Evolutionary conservation across 1,140 invertebrate species (phyloP).

Genomic region (Drosophila busckii): DNA sequence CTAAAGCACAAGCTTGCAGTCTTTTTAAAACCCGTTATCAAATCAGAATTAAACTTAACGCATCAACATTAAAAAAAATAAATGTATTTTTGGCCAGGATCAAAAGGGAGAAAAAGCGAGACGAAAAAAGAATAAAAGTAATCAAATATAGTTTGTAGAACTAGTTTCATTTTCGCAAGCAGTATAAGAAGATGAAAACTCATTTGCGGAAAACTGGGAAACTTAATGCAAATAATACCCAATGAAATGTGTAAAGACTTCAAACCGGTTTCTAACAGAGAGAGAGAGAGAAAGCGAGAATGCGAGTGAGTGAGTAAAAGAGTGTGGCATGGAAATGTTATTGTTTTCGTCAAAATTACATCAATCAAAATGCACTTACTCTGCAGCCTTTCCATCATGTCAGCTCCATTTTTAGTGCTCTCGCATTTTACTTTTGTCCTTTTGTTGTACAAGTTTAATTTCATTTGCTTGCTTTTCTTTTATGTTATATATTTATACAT

Average conservation of each 20-base stretch:
- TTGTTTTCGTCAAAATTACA: constrained; percentile 72
- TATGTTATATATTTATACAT: background rate
- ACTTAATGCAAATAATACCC: constrained; percentile 51
- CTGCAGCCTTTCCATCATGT: constrained; percentile 56
- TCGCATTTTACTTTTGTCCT: constrained; percentile 20
- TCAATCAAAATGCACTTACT: constrained; percentile 74
- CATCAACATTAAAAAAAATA: constrained; percentile 6
- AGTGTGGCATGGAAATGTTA: constrained; percentile 47
- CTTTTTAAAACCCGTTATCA: too few species aligned
- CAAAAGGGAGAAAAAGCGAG: background rate
- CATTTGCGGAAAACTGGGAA: constrained; percentile 29
- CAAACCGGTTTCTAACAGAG: constrained; percentile 45
- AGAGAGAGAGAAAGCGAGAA: background rate
- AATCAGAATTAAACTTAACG: too few species aligned
- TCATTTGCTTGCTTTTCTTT: constrained; percentile 7
- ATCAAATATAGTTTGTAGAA: constrained; percentile 59
- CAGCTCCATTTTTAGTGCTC: constrained; percentile 57
- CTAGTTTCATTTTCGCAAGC: constrained; percentile 67
- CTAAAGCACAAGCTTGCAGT: too few species aligned
- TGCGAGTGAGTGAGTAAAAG: background rate
- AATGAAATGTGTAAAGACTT: constrained; percentile 64
- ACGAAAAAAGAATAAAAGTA: background rate
- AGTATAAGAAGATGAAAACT: constrained; percentile 60
- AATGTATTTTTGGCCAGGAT: too few species aligned
- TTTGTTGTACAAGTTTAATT: constrained; percentile 19